Conservation (phyloP, 2,888 invertebrate genomes). For the Stenotaenia linearis region DNA sequence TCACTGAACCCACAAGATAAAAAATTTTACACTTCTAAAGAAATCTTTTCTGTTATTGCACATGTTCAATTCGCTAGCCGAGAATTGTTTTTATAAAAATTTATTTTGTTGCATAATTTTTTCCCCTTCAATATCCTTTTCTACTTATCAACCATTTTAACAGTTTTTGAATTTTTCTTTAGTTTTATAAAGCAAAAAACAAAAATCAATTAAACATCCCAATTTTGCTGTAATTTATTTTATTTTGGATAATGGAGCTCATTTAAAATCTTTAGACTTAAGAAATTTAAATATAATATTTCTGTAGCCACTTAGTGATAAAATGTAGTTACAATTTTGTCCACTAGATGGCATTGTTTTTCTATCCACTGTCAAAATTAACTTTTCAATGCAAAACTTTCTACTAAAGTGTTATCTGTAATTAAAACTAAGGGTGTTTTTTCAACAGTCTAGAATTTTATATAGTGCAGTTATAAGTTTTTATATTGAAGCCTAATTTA, state of each 20-base stretch:
- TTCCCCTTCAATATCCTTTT: background rate
- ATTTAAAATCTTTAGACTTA: background rate
- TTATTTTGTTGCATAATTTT: background rate
- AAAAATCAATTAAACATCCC: background rate
- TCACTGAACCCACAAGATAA: background rate
- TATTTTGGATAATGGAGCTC: background rate
- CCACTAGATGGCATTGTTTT: background rate
- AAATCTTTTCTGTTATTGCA: background rate
- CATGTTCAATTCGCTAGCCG: background rate
- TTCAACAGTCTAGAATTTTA: background rate
- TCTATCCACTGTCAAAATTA: background rate
- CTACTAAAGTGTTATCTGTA: background rate
- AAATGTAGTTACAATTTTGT: background rate
- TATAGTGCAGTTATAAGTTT: background rate
- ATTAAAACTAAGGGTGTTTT: background rate
- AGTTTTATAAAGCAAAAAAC: background rate
- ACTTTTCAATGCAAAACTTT: background rate
- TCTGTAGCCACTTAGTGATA: background rate
- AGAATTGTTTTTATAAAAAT: background rate
- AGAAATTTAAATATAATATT: background rate
- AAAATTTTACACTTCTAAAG: background rate
- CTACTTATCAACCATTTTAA: background rate
- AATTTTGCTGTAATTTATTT: background rate
- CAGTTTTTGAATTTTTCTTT: background rate
- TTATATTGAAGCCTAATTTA: too few species aligned